phyloP scores from a whole-genome alignment of 2,113 vertebrate genomes.

The Engystomops pustulosus region DNA sequence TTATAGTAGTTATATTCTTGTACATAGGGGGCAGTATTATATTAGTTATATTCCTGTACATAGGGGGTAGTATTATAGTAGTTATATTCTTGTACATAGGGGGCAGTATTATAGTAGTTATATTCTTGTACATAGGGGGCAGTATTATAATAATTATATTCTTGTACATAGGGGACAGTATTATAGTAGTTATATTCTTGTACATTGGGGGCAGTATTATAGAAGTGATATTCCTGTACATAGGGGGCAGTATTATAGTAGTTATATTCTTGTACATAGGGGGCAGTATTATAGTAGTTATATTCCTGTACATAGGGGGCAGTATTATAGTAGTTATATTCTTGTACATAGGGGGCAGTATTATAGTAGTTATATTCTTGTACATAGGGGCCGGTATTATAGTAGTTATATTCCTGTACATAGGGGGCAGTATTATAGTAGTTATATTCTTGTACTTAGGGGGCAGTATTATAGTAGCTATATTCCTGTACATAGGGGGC shows the following conservation, averaged over 20 bases:
- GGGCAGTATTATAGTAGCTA: background rate
- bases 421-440: too few relatives aligned
- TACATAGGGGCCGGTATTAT: too few relatives aligned
- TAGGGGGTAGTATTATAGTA: background rate
- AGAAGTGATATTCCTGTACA: background rate
- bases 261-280: slow-evolving; percentile 8
- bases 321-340: background rate
- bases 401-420: too few relatives aligned
- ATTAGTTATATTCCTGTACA: slow-evolving; percentile 12
- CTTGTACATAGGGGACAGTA: background rate
- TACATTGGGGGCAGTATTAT: background rate
- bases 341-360: background rate
- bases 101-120: slow-evolving; percentile 4
- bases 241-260: slow-evolving; percentile 6
- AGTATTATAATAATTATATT: background rate
- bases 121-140: slow-evolving; percentile 1
- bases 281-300: slow-evolving; percentile 9
- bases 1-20: slow-evolving; percentile 18
- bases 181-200: slow-evolving; percentile 10
- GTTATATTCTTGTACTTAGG: too few relatives aligned
- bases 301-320: background rate
- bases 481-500: background rate
- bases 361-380: too few relatives aligned
- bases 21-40: background rate
- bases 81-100: background rate